Conservation (phyloP, 2,888 invertebrate genomes). For the Rotaria macrura region DNA sequence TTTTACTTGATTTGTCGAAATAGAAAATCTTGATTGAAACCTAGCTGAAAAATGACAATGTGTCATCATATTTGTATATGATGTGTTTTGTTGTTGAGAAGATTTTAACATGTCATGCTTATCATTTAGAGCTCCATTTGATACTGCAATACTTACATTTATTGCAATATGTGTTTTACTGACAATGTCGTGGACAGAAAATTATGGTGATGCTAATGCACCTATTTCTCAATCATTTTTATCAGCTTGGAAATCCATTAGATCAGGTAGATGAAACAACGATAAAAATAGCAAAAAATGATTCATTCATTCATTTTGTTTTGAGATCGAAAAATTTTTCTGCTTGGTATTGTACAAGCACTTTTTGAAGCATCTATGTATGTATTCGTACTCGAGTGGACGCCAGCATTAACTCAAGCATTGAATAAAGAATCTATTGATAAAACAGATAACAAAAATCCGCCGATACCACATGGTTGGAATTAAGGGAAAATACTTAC, state of each 20-base stretch:
- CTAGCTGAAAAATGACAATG: no score
- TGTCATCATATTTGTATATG: no score
- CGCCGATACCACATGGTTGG: constrained; percentile 51
- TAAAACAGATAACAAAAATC: constrained; percentile 20
- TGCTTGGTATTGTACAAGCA: constrained; percentile 52
- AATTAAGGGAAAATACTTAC: constrained; percentile 45
- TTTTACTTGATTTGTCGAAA: no score
- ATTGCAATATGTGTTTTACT: constrained; percentile 42
- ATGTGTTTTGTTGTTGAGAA: no score
- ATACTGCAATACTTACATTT: constrained; percentile 43
- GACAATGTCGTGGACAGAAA: constrained; percentile 46
- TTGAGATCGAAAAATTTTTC: constrained; percentile 50
- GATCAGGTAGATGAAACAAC: constrained; percentile 38
- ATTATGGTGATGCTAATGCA: constrained; percentile 44
- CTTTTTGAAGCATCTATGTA: constrained; percentile 55
- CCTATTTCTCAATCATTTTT: constrained; percentile 39
- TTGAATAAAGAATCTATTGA: background rate
- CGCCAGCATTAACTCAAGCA: constrained; percentile 49
- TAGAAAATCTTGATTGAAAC: no score
- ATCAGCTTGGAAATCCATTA: constrained; percentile 39
- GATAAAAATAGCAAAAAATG: background rate
- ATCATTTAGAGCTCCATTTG: constrained; percentile 46
- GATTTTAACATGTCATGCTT: background rate
- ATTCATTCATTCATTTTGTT: background rate
- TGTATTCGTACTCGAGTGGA: constrained; percentile 55